These are phyloP conservation scores for Andinoacara biseriatus DNA, from an alignment of 2,113 vertebrate genomes.

Conservation along the genomic window DNA sequence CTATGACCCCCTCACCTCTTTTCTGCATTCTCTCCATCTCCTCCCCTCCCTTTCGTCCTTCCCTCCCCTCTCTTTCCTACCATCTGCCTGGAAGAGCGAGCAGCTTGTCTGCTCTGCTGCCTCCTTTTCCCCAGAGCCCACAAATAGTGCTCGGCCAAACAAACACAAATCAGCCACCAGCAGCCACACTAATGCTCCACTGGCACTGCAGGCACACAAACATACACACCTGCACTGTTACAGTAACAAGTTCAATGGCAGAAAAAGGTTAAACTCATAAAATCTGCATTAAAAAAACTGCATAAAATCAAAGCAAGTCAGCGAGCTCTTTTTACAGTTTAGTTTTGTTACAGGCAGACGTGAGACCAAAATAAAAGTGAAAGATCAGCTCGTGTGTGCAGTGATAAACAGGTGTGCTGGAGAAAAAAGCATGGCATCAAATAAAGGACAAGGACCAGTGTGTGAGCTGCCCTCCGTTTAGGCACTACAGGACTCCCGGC, in stretches of 20 bases:
- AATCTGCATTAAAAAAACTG: too few species aligned
- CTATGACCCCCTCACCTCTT: background rate
- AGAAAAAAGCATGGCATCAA: background rate
- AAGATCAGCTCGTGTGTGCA: background rate
- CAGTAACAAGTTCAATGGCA: background rate
- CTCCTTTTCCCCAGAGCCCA: conserved; percentile 45
- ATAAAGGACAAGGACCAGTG: background rate
- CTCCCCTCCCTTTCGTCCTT: background rate
- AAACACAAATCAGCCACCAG: conserved; percentile 6
- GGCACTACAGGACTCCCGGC: background rate
- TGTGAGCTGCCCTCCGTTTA: conserved; percentile 18
- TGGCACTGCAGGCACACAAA: conserved; percentile 3
- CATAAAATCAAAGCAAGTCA: background rate
- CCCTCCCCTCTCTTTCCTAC: conserved; percentile 11
- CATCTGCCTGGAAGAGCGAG: conserved; percentile 68
- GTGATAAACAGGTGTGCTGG: background rate
- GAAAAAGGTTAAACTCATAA: too few species aligned
- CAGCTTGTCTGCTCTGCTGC: conserved; percentile 61
- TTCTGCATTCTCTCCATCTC: background rate
- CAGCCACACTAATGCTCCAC: conserved; percentile 9
- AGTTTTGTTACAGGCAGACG: background rate
- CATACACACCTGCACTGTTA: background rate
- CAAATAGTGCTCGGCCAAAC: conserved; percentile 36
- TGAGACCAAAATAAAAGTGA: background rate
- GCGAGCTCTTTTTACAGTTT: background rate